Percentiles rank a stretch among this genome's conserved stretches.
Evolutionary conservation across 2,888 invertebrate species (phyloP).

Genomic region (Julus scandinavius): DNA sequence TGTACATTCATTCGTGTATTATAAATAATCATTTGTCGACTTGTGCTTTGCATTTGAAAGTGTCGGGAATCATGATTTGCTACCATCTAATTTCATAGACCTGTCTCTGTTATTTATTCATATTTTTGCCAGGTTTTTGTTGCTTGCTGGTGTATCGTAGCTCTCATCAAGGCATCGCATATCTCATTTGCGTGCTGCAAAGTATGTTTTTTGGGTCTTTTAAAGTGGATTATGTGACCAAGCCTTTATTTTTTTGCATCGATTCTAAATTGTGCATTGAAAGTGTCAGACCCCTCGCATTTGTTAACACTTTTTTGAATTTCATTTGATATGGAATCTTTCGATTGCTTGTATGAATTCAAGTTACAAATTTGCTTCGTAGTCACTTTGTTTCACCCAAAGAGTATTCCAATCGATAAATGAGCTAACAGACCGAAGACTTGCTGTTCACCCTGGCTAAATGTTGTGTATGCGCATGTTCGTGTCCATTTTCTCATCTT

Average conservation of each 20-base stretch:
- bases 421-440: background rate
- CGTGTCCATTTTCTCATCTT: constrained; percentile 24
- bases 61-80: background rate
- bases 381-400: constrained; percentile 35
- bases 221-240: background rate
- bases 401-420: background rate
- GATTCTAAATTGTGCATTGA: background rate
- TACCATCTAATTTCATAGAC: background rate
- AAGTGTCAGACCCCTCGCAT: constrained; percentile 12
- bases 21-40: constrained; percentile 12
- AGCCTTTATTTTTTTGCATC: background rate
- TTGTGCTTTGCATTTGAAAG: background rate
- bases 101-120: constrained; percentile 1
- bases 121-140: constrained; percentile 13
- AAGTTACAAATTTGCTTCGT: background rate
- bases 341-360: background rate
- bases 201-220: background rate
- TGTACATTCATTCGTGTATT: constrained; percentile 43
- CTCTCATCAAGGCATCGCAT: background rate
- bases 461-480: background rate
- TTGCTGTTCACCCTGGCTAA: constrained; percentile 22
- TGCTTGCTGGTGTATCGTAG: constrained; percentile 9
- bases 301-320: background rate
- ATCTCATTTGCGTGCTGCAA: background rate
- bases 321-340: background rate